Base-by-base conservation (phyloP, 2,113 vertebrate species). In the Bujurquina vittata region DNA sequence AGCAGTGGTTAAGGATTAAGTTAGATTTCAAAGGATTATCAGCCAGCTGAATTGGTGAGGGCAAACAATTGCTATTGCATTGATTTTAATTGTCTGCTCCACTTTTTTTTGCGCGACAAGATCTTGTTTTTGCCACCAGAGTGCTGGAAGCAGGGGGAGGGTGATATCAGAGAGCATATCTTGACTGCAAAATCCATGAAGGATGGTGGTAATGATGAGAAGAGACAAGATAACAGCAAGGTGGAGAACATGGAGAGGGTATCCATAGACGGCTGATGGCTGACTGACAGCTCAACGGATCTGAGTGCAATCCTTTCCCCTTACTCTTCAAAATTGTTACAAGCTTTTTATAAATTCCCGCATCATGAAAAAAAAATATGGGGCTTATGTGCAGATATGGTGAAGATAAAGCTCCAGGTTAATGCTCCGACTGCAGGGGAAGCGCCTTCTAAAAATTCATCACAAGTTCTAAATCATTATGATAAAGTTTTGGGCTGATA, bases 11-110 rank as follows among this genome's bases (percentile, higher is more conserved):
- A 69, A 75, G 89, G 91, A 92, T 92, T 94, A 94, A 81, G 87
- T 90, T 83, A 85, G 91, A 95, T 94, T 93, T 84, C 52, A 77
- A 90, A 81, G 89, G 93, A 92, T 95, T 93, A 92, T 87, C 76
- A 91, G 63, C 57, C 88, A 88, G 80, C 61, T 89, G 90, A 92
- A 91, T 72, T 84, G 84, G 91, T 85, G 79, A 91, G 83, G 90
- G 91, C 84, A 89, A 93, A 95, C 93, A 94, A 91, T 90, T 90
- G 91, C 87, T 85, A 85, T 73, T 55, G 88, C 88, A 82, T 89
- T 85, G 88, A 94, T 94, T 95, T 94, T 95, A 95, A 95, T 94
- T 95, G 94, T 94, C 89, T 92, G 90, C 90, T 90, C 84, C 86
- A 87, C 84, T 81, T 91, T 91, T 86, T 43, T 43, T 85, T 85